phyloP scores from a whole-genome alignment of 1,140 invertebrate genomes.

The Drosophila nannoptera region DNA sequence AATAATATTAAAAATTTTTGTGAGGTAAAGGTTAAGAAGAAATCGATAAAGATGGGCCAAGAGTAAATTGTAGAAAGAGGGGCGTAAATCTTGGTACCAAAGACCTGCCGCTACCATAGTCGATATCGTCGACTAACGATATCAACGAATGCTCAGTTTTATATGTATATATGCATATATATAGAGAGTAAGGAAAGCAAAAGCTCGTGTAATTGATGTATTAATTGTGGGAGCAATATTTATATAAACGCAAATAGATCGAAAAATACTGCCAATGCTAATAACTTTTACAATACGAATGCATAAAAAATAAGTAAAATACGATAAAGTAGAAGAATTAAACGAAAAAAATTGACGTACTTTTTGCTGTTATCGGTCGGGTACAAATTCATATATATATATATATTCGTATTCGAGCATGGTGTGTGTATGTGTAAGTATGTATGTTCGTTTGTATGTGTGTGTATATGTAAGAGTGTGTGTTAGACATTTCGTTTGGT shows the following conservation, averaged over 20 bases:
- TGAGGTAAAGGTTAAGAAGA: too few relatives aligned
- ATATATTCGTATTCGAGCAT: not conserved
- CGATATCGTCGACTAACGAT: too few relatives aligned
- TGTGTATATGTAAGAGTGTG: constrained; percentile 22
- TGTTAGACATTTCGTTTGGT: constrained; percentile 47
- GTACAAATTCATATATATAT: constrained; percentile 10
- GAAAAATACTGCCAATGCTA: constrained; percentile 20
- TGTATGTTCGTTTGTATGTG: constrained; percentile 12
- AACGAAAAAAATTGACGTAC: constrained; percentile 47
- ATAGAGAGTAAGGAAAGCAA: not conserved
- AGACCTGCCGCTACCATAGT: too few relatives aligned
- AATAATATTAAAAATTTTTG: too few relatives aligned
- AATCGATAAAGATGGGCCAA: too few relatives aligned
- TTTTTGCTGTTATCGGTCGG: constrained; percentile 55
- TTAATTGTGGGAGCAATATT: not conserved
- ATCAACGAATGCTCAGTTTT: too few relatives aligned
- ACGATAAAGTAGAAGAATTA: constrained; percentile 17
- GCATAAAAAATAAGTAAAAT: constrained; percentile 18
- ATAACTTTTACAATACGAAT: constrained; percentile 23
- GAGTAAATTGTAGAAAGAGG: too few relatives aligned
- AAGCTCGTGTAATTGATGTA: constrained; percentile 17
- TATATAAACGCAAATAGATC: constrained; percentile 3
- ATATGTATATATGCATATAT: not conserved
- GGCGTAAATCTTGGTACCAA: too few relatives aligned
- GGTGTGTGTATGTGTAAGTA: not conserved